Percentiles rank a stretch among this genome's conserved stretches.
phyloP scores from a whole-genome alignment of 2,888 invertebrate genomes.

The Oscheius sp. region DNA sequence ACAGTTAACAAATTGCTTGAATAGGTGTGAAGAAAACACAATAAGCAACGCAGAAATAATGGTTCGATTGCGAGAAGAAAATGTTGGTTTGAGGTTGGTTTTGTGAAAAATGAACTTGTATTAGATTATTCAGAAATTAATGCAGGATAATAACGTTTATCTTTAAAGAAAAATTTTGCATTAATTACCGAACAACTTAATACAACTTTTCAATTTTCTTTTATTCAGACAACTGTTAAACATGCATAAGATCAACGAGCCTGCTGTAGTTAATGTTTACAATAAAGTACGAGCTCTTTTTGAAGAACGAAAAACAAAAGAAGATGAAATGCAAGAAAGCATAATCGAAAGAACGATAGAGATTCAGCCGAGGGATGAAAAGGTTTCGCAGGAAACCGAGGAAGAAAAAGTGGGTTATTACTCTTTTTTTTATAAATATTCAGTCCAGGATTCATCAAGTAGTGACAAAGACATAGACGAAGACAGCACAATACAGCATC shows the following conservation, averaged over 20 bases:
- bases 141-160: no score
- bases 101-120: no score
- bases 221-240: constrained; percentile 5
- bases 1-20: not conserved
- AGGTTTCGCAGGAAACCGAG: no score
- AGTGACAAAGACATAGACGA: no score
- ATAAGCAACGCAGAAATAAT: constrained; percentile 7
- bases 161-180: no score
- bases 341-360: no score
- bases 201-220: not conserved
- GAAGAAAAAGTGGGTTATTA: no score
- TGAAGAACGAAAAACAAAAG: not conserved
- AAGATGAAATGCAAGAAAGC: constrained; percentile 6
- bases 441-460: no score
- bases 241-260: constrained; percentile 13
- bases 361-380: no score
- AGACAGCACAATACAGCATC: no score
- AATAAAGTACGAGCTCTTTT: not conserved
- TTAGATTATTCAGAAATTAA: no score
- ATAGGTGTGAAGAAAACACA: constrained; percentile 4
- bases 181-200: not conserved
- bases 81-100: constrained; percentile 8
- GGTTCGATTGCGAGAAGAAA: constrained; percentile 13
- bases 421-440: no score
- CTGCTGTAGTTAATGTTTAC: not conserved